Evolutionary conservation across 2,113 vertebrate species (phyloP).

Genomic region (Lucifuga dentata): DNA sequence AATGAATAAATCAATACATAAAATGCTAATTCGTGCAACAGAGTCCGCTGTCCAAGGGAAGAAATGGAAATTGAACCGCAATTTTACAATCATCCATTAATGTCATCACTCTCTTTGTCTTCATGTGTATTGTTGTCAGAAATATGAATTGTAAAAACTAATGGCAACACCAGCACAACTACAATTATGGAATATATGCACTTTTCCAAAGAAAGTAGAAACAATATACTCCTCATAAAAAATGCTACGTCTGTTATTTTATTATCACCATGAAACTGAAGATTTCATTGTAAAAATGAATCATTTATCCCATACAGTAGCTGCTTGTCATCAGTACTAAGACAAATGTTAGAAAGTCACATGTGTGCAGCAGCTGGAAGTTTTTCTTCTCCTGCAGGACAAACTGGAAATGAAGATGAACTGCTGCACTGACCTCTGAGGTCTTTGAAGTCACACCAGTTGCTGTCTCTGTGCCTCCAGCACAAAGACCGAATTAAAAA

Average conservation of each 20-base stretch:
- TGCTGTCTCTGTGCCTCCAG: constrained; percentile 2
- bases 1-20: constrained; percentile 76
- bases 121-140: constrained; percentile 34
- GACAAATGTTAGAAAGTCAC: no score
- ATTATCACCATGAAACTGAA: constrained; percentile 6
- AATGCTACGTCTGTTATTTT: constrained; percentile 12
- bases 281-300: constrained; percentile 10
- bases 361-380: no score
- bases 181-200: constrained; percentile 20
- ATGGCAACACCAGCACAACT: constrained; percentile 1
- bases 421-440: not conserved
- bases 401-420: not conserved
- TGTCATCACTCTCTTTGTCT: constrained; percentile 50
- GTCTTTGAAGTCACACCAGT: not conserved
- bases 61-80: constrained; percentile 53
- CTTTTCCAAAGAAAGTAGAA: constrained; percentile 3
- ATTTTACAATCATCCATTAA: constrained; percentile 54
- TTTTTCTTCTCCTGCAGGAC: not conserved
- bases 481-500: constrained; percentile 20
- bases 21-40: constrained; percentile 68
- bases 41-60: constrained; percentile 43
- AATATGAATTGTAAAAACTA: constrained; percentile 36
- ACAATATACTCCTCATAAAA: not conserved
- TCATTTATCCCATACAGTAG: not conserved
- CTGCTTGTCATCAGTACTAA: no score